Evolutionary conservation across 2,797 vertebrate genomes (phyloP).

Genomic region (Aplochiton taeniatus): DNA sequence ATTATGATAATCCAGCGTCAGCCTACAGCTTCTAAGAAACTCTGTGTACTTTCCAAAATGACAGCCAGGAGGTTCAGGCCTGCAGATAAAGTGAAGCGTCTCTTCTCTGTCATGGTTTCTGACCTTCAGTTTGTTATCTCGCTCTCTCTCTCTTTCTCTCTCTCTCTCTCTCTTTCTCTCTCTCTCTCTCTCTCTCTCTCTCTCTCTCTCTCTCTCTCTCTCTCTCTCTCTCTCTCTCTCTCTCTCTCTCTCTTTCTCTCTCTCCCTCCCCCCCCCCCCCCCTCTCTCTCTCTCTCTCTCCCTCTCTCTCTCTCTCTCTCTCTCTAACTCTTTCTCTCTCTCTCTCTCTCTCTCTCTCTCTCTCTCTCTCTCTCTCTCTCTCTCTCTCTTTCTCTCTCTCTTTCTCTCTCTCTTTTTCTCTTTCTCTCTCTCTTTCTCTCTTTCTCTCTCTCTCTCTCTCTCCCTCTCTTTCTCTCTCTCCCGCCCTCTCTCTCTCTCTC

Average conservation of each 20-base stretch:
- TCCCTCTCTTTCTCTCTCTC: not conserved
- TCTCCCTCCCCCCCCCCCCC: too few species aligned
- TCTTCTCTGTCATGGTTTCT: not conserved
- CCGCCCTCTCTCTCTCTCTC: not conserved
- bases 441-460: not conserved
- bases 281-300: not conserved
- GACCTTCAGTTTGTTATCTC: not conserved
- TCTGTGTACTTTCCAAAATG: too few species aligned
- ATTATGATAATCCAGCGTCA: too few species aligned
- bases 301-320: not conserved
- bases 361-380: not conserved
- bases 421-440: not conserved
- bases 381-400: not conserved
- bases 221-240: not conserved
- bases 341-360: not conserved
- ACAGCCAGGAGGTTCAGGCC: too few species aligned
- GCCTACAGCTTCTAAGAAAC: too few species aligned
- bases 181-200: not conserved
- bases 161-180: not conserved
- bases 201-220: not conserved
- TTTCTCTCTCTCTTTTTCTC: conserved; percentile 1
- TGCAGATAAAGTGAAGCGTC: not conserved
- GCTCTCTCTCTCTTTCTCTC: not conserved
- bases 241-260: too few species aligned
- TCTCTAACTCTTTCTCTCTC: not conserved